These are phyloP conservation scores for Laticauda laticaudata DNA, from an alignment of 2,113 vertebrate species.

Conservation along the genomic window DNA sequence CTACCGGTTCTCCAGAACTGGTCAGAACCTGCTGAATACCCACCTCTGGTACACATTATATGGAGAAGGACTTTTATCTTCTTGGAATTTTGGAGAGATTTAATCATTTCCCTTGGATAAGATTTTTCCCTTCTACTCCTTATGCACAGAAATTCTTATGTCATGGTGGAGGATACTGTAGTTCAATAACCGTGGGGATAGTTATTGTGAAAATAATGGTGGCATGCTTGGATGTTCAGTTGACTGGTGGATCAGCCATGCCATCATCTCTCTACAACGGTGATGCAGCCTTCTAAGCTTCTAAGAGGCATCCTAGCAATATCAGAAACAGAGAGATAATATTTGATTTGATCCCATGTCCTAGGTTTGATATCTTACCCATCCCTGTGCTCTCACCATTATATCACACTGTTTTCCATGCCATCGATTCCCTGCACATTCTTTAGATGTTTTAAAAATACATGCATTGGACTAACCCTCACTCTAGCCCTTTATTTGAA, in stretches of 20 bases:
- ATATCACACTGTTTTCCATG: background rate
- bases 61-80: background rate
- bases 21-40: no score
- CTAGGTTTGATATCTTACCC: background rate
- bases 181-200: background rate
- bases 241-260: background rate
- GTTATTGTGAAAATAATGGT: background rate
- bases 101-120: background rate
- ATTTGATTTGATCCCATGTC: background rate
- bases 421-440: background rate
- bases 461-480: conserved; percentile 31
- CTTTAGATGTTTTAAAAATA: conserved; percentile 13
- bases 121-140: background rate
- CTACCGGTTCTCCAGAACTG: no score
- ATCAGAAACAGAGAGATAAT: background rate
- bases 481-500: background rate
- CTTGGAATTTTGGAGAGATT: background rate
- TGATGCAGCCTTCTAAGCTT: background rate
- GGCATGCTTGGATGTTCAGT: background rate
- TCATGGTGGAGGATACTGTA: background rate
- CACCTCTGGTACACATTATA: background rate
- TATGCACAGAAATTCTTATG: background rate
- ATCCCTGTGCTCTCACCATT: background rate
- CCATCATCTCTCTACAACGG: background rate
- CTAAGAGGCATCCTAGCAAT: background rate